phyloP scores from a whole-genome alignment of 2,888 invertebrate genomes.

The Spodoptera exigua region DNA sequence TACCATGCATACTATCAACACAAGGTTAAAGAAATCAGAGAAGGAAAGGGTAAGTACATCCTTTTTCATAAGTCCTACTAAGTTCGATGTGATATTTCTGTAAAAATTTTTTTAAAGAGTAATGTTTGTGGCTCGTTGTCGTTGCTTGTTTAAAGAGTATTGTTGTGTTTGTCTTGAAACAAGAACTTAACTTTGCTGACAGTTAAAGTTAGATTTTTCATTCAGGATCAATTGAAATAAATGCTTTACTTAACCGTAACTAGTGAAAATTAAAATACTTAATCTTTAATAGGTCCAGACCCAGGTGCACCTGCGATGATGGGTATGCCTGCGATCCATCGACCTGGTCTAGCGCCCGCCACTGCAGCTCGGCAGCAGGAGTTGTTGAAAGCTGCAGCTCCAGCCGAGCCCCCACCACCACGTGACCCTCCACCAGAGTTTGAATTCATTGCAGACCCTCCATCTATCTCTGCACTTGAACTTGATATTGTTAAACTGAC shows the following conservation, averaged over 20 bases:
- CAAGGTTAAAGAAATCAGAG: constrained; percentile 98
- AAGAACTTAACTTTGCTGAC: too few species aligned
- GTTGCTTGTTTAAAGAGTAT: too few species aligned
- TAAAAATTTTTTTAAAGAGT: too few species aligned
- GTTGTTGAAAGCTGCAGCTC: constrained; percentile 95
- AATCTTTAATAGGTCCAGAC: constrained; percentile 64
- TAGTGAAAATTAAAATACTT: too few species aligned
- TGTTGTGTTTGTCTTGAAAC: too few species aligned
- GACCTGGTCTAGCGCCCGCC: constrained; percentile 91
- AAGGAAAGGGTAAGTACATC: constrained; percentile 92
- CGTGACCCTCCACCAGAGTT: constrained; percentile 97
- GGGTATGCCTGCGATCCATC: constrained; percentile 59
- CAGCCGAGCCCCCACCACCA: constrained; percentile 95
- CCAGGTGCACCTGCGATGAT: constrained; percentile 59
- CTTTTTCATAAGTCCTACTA: too few species aligned
- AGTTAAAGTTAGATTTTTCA: too few species aligned
- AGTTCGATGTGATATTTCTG: too few species aligned
- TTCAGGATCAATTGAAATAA: too few species aligned
- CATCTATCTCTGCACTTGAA: constrained; percentile 99
- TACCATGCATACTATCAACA: constrained; percentile 99
- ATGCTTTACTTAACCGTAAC: too few species aligned
- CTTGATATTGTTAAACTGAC: constrained; percentile 99
- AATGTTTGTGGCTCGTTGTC: too few species aligned
- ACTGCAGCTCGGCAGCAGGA: constrained; percentile 96
- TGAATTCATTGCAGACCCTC: constrained; percentile 98